Conservation (phyloP, 2,888 invertebrate species). For the Agonopterix subpropinquella region DNA sequence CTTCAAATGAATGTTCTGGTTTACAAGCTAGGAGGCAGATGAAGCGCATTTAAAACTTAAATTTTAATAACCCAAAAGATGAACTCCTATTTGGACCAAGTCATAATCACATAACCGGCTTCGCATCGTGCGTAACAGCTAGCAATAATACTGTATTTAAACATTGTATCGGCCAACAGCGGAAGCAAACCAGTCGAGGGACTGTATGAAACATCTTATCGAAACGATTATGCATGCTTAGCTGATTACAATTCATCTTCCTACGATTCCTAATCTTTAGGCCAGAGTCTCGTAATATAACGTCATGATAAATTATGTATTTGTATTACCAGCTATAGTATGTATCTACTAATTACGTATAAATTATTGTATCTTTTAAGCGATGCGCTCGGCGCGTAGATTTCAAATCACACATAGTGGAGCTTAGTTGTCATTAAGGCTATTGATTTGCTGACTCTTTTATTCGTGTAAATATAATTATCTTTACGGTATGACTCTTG, state of each 20-base stretch:
- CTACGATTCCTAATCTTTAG: neutral
- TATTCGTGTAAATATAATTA: constrained; percentile 74
- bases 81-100: constrained; percentile 14
- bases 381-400: constrained; percentile 62
- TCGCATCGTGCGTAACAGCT: too few species aligned
- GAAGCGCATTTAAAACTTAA: too few species aligned
- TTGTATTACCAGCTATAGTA: constrained; percentile 32
- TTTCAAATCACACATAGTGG: constrained; percentile 73
- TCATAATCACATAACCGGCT: constrained; percentile 2
- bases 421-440: constrained; percentile 70
- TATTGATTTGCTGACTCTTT: constrained; percentile 70
- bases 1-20: neutral
- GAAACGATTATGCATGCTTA: constrained; percentile 14
- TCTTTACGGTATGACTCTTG: constrained; percentile 65
- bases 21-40: too few species aligned
- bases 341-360: constrained; percentile 57
- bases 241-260: constrained; percentile 6
- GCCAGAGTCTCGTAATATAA: constrained; percentile 35
- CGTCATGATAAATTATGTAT: constrained; percentile 27
- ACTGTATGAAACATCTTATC: too few species aligned
- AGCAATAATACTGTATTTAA: too few species aligned
- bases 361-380: constrained; percentile 64
- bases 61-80: too few species aligned
- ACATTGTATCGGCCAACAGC: too few species aligned
- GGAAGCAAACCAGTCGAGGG: too few species aligned